Conservation (phyloP, 2,888 invertebrate genomes). For the Drosophila cognata region DNA sequence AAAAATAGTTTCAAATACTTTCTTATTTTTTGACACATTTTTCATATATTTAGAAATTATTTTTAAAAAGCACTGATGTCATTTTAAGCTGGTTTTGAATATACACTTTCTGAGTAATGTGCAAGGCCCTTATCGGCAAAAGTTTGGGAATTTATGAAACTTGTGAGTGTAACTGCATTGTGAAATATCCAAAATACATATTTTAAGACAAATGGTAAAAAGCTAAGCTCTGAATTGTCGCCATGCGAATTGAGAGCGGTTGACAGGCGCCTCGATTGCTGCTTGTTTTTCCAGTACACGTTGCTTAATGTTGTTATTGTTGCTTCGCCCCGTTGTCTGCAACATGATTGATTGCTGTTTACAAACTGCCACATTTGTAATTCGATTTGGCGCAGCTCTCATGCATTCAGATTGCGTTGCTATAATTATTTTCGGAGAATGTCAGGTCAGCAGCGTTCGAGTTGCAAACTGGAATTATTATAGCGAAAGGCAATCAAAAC, state of each 20-base stretch:
- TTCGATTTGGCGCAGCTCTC: slow-evolving; percentile 45
- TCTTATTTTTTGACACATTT: not conserved
- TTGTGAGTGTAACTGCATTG: not conserved
- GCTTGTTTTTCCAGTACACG: slow-evolving; percentile 27
- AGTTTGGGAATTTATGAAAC: not conserved
- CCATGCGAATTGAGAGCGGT: slow-evolving; percentile 13
- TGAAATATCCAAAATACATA: not conserved
- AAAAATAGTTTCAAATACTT: not conserved
- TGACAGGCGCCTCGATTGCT: slow-evolving; percentile 12
- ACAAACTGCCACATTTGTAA: slow-evolving; percentile 43
- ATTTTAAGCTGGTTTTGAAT: not conserved
- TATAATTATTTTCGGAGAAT: slow-evolving; percentile 49
- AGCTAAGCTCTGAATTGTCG: slow-evolving; percentile 6
- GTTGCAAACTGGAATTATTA: slow-evolving; percentile 46
- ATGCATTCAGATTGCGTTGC: slow-evolving; percentile 43
- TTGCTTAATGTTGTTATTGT: slow-evolving; percentile 21
- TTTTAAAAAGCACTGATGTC: not conserved
- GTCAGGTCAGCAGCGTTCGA: slow-evolving; percentile 36
- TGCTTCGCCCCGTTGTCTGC: slow-evolving; percentile 7
- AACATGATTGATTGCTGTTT: slow-evolving; percentile 74
- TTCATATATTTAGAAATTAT: not conserved
- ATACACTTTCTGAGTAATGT: not conserved
- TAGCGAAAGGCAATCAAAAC: slow-evolving; percentile 9
- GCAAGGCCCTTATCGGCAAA: not conserved
- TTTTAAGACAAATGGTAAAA: slow-evolving; percentile 20